A percentile compares a stretch with the other conserved stretches of the same genome.
These are phyloP conservation scores for Anoplophora glabripennis DNA, from an alignment of 1,140 invertebrate genomes.

Conservation along the genomic window DNA sequence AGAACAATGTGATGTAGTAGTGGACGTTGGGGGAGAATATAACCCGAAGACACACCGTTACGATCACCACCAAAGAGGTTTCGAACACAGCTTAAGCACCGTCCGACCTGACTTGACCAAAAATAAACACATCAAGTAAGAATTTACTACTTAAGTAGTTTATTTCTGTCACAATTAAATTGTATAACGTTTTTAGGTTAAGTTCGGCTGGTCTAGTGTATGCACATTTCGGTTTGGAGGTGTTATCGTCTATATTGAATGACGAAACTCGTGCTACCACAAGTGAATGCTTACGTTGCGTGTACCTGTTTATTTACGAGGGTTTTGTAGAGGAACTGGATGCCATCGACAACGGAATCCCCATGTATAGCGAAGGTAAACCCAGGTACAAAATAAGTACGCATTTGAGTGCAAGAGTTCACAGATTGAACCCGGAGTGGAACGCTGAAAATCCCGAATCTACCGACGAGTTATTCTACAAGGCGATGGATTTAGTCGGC, in stretches of 20 bases:
- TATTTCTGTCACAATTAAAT: neutral
- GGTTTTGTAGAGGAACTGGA: constrained; percentile 92
- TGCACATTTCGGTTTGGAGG: constrained; percentile 81
- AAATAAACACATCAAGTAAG: constrained; percentile 43
- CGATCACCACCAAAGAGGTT: constrained; percentile 92
- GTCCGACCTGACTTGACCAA: constrained; percentile 52
- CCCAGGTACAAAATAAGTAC: constrained; percentile 80
- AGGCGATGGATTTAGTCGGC: constrained; percentile 78
- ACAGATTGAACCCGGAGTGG: constrained; percentile 83
- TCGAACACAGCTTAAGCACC: constrained; percentile 57
- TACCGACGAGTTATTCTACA: constrained; percentile 60
- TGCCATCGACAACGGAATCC: constrained; percentile 93
- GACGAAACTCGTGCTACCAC: constrained; percentile 49
- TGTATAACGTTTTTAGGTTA: constrained; percentile 60
- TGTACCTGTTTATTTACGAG: constrained; percentile 87
- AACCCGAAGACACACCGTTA: constrained; percentile 74
- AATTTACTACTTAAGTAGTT: neutral
- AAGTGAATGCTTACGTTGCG: constrained; percentile 53
- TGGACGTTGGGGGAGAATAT: constrained; percentile 94
- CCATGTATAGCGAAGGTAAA: constrained; percentile 69
- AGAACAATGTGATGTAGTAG: constrained; percentile 86
- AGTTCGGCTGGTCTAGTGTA: constrained; percentile 96
- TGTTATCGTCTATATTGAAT: constrained; percentile 62
- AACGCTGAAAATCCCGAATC: constrained; percentile 62
- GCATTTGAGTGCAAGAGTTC: constrained; percentile 72